Evolutionary conservation across 2,113 vertebrate species (phyloP).

Genomic region (Corythoichthys haematopterus): DNA sequence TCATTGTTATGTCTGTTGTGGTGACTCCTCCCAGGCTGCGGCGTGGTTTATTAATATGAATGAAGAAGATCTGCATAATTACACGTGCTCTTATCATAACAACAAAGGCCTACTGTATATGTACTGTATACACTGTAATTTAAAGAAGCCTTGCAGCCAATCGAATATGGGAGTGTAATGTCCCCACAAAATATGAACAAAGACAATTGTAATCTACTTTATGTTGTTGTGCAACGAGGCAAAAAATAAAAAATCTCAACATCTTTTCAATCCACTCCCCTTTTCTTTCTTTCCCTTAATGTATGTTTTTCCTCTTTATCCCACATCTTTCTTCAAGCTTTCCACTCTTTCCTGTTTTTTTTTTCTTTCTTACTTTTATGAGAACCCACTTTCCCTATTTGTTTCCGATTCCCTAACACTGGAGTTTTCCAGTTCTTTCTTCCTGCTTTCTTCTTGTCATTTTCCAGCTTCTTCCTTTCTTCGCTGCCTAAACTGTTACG

Average conservation of each 20-base stretch:
- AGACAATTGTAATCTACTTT: conserved; percentile 20
- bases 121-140: conserved; percentile 45
- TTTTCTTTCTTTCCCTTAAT: background rate
- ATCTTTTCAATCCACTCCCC: no score
- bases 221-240: conserved; percentile 17
- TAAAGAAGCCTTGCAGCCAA: conserved; percentile 41
- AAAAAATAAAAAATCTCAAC: background rate
- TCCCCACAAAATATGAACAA: conserved; percentile 46
- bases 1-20: conserved; percentile 71
- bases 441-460: background rate
- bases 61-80: conserved; percentile 50
- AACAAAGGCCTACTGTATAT: conserved; percentile 52
- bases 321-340: background rate
- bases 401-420: background rate
- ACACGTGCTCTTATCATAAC: conserved; percentile 60
- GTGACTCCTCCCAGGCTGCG: conserved; percentile 59
- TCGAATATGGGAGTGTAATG: conserved; percentile 41
- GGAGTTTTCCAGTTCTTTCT: background rate
- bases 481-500: no score
- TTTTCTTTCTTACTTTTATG: no score
- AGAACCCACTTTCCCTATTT: no score
- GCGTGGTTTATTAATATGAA: conserved; percentile 64
- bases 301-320: background rate
- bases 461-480: background rate
- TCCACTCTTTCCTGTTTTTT: background rate